Evolutionary conservation across 1,140 invertebrate genomes (phyloP), one percentile per base, ranked within the genome.

Genomic region (Chrysoperla carnea): DNA sequence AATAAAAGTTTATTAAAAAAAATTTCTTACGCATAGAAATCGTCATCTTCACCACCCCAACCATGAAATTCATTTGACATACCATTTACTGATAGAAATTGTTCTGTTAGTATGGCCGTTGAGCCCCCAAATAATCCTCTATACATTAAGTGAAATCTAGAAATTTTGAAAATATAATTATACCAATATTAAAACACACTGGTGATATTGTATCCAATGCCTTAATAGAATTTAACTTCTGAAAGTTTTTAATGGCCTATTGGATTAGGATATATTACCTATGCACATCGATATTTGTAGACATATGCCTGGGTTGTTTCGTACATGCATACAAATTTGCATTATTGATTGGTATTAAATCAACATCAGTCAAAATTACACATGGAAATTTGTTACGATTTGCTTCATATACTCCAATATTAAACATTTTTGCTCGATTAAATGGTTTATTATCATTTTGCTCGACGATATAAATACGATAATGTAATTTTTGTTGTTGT

Each of bases 331-430:
- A 98, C 38, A 94, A 72, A 64, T 96, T 95, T 4, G 80, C 74
- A 42, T 76, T 73, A 62, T 86, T 86, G 48, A 94, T 70, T 8
- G 93, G 93, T 43, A 97, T 69, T 13, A 97, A 62, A 66, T 98
- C 92, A 36, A 97, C 84, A 59, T 98, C 92, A 62, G 96, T 92
- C 52, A 98, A 83, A 40, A 97, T 79, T 38, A 94, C 76, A 56
- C 94, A 98, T 17, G 86, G 76, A 61, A 78, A 89, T 38, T 76
- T 72, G 37, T 67, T 61, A 43, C 70, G 72, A 29, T 75, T 71
- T 0, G 87, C 84, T 53, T 88, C 78, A 5, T 70, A 59, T 48
- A 87, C 91, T 1, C 90, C 94, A 47, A 92, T 78, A 59, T 98
- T 97, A 52, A 97, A 81, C 7, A 98, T 68, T 59, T 90, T 88